Conservation (phyloP, 2,113 vertebrate genomes). For the Myanophis thanlyinensis region DNA sequence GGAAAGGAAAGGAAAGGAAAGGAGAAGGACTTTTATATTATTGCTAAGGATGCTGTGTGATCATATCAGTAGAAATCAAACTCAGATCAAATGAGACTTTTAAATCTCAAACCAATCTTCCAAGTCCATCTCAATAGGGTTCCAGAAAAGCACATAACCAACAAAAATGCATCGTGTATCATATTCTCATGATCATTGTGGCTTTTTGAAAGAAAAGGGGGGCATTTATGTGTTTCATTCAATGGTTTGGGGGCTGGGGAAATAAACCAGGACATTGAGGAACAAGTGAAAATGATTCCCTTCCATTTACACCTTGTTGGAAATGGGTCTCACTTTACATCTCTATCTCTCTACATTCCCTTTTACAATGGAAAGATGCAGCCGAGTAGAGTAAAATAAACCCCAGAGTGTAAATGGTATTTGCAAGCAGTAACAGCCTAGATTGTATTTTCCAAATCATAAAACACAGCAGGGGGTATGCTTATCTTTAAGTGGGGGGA, state of each 20-base stretch:
- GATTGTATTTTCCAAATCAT: conserved; percentile 39
- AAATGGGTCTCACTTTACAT: conserved; percentile 1
- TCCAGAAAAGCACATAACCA: not conserved
- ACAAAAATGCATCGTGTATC: not conserved
- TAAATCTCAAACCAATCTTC: not conserved
- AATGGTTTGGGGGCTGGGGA: not conserved
- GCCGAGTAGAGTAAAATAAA: conserved; percentile 33
- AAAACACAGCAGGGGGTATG: conserved; percentile 39
- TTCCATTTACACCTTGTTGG: conserved; percentile 6
- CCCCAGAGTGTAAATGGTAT: conserved; percentile 29
- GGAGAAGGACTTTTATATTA: not conserved
- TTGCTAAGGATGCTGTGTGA: not conserved
- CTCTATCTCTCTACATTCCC: not conserved
- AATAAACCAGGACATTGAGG: not conserved
- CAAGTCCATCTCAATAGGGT: not conserved
- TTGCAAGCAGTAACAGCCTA: conserved; percentile 36
- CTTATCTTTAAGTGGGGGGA: conserved; percentile 40
- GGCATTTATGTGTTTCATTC: not conserved
- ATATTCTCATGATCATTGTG: not conserved
- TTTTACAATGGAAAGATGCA: conserved; percentile 14
- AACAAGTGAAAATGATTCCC: conserved; percentile 17
- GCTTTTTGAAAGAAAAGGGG: not conserved
- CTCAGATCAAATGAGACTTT: not conserved
- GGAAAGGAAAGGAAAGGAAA: no score
- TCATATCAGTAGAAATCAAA: not conserved